phyloP scores from a whole-genome alignment of 2,113 vertebrate species.

The Syrmaticus mikado region DNA sequence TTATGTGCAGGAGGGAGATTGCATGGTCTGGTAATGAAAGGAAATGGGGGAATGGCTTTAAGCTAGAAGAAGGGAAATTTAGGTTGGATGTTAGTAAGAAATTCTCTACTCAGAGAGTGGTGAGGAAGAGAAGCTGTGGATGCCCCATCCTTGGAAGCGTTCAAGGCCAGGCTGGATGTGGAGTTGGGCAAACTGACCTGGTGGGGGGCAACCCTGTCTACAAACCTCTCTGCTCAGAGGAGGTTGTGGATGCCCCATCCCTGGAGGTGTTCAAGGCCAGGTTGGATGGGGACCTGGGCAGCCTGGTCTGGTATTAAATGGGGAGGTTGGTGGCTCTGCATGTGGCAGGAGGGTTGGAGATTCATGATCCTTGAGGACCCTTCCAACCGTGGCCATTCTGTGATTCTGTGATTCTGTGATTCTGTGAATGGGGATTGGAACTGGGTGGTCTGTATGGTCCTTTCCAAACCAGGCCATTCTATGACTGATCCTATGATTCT shows the following conservation, averaged over 20 bases:
- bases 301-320: no score
- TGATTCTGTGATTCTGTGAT: no score
- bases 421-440: neutral
- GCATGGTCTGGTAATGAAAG: neutral
- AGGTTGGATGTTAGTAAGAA: neutral
- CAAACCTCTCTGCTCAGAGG: no score
- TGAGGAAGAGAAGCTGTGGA: neutral
- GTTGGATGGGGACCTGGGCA: no score
- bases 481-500: neutral
- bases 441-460: neutral
- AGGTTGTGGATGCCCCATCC: no score
- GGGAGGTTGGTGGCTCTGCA: no score
- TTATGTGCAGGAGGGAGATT: neutral
- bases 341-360: no score
- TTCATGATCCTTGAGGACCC: no score
- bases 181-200: neutral
- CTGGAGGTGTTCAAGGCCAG: no score
- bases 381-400: no score
- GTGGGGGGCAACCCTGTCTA: neutral
- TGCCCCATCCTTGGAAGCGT: neutral
- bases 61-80: neutral
- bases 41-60: neutral
- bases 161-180: neutral
- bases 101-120: neutral
- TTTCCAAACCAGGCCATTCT: neutral